Base-by-base conservation (phyloP, 2,113 vertebrate genomes). In the Gopherus evgoodei region DNA sequence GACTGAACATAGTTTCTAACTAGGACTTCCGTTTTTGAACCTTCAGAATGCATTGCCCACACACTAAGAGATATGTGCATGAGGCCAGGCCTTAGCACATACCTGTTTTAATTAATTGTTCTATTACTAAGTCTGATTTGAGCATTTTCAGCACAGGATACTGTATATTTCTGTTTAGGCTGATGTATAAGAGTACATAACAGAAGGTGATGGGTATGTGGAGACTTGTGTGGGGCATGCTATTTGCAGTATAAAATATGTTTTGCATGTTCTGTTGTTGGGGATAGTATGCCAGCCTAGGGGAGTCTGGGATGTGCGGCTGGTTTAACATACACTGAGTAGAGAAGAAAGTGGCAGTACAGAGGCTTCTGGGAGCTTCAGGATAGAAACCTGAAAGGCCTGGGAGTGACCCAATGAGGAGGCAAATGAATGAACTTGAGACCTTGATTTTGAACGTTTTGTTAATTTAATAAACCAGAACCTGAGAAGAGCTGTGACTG, bases 31-130 rank as follows among this genome's bases (percentile, higher is more conserved):
- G 82, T 69, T 3, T 3, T 49, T 89, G 86, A 86, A 84, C 59
- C 57, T 84, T 72, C 25, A 54, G 22, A 49, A 89, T 91, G 35
- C 16, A 21, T 76, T 94, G 94, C 27, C 96, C 91, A 95, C 27
- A 75, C 78, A 42, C 0, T 1, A 50, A 90, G 8, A 42, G 52
- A n/a, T 85, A 47, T 0, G 0, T 91, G 81, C 12, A n/a, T 72
- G 5, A 91, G 87, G 62, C 80, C 91, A 79, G 52, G 13, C 11
- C 91, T 90, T 90, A 22, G 4, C 62, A 69, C 76, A 69, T 78
- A 25, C 80, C 21, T 31, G 42, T 86, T 85, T 94, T 87, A 78
- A 79, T 87, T 93, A 17, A 69, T n/a, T 69, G 35, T 69, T 69
- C 62, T 8, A 17, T 69, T 69, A 69, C 35, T n/a, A n/a, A 69